A percentile compares a stretch with the other conserved stretches of the same genome.
Conservation (phyloP, 2,888 invertebrate species). For the Platycheirus rosarum region DNA sequence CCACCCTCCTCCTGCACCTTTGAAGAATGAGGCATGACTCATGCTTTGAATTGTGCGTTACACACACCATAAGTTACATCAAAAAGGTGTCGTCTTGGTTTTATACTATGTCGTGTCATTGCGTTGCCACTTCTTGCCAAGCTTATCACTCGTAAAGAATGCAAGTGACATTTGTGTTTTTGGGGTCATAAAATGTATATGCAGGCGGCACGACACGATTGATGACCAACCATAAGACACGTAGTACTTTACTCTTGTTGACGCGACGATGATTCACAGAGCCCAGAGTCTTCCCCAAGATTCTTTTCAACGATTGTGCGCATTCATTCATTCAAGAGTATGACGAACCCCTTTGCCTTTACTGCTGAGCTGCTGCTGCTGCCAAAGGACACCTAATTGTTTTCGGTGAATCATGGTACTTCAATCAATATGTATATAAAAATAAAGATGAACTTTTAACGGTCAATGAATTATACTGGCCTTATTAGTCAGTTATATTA, state of each 20-base stretch:
- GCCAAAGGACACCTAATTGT: conserved; percentile 65
- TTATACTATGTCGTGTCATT: conserved; percentile 20
- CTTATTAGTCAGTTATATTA: conserved; percentile 59
- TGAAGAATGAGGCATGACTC: conserved; percentile 59
- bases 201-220: conserved; percentile 58
- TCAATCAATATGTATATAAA: conserved; percentile 43
- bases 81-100: conserved; percentile 58
- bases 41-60: conserved; percentile 58
- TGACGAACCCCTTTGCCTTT: conserved; percentile 55
- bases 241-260: conserved; percentile 45
- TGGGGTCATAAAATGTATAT: conserved; percentile 64
- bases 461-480: conserved; percentile 66
- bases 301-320: conserved; percentile 65
- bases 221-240: conserved; percentile 72
- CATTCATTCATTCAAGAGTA: conserved; percentile 57
- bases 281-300: conserved; percentile 68
- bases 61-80: conserved; percentile 32
- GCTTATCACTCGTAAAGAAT: conserved; percentile 71
- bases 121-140: background rate
- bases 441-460: conserved; percentile 54
- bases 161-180: conserved; percentile 70
- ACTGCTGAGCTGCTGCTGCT: conserved; percentile 25
- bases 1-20: conserved; percentile 16
- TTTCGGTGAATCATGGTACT: conserved; percentile 58
- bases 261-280: conserved; percentile 55